These are phyloP conservation scores for Ardeotis arabs DNA, from an alignment of 2,113 vertebrate species.

Conservation along the genomic window DNA sequence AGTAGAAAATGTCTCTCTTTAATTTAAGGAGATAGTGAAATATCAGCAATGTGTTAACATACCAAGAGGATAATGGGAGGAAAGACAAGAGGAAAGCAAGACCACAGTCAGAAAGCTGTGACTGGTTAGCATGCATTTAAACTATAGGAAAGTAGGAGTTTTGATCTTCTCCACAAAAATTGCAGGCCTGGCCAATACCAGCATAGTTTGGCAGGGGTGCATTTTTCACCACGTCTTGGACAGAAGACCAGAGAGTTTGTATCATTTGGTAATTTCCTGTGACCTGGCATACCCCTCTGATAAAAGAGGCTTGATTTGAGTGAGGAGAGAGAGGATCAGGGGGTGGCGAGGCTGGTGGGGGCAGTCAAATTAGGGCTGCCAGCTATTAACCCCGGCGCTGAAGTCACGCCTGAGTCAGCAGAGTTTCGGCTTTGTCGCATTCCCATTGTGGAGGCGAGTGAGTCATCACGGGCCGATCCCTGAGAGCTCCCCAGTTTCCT, in stretches of 20 bases:
- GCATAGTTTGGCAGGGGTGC: neutral
- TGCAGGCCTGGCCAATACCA: neutral
- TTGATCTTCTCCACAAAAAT: neutral
- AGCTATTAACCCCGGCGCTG: neutral
- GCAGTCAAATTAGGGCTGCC: neutral
- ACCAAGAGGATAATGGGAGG: neutral
- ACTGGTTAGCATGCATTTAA: neutral
- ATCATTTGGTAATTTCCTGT: neutral
- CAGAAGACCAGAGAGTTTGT: neutral
- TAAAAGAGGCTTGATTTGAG: neutral
- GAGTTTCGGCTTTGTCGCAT: constrained; percentile 65
- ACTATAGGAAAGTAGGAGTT: neutral
- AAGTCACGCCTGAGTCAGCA: constrained; percentile 66
- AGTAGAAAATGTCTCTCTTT: neutral
- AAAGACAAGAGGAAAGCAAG: neutral
- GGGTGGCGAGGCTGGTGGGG: neutral
- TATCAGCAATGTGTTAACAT: neutral
- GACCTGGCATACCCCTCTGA: neutral
- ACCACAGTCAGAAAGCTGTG: neutral
- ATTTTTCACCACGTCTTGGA: neutral
- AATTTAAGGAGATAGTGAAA: neutral
- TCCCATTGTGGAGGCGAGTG: constrained; percentile 39
- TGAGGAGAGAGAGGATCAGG: neutral
- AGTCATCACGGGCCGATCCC: constrained; percentile 19
- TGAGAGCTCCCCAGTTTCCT: neutral